Conservation (phyloP, 2,797 vertebrate genomes). For the Orientallactaga sibirica region DNA sequence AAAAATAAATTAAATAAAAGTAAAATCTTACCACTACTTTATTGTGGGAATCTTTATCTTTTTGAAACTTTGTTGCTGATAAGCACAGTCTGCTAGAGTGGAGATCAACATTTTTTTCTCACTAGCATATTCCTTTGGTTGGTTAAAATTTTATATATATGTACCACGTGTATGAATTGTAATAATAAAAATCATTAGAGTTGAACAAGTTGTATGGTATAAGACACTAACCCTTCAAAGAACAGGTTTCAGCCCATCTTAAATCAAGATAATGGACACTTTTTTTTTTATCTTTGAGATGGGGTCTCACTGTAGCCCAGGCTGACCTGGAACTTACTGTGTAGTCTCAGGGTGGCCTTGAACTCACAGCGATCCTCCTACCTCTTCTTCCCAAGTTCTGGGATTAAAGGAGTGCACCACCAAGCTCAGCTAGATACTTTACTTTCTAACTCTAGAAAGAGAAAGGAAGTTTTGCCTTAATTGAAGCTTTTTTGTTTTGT, state of each 20-base stretch:
- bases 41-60: constrained; percentile 22
- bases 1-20: background rate
- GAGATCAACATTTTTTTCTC: background rate
- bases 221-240: background rate
- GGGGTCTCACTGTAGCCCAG: no score
- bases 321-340: no score
- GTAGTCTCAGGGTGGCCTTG: no score
- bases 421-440: background rate
- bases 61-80: constrained; percentile 2
- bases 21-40: background rate
- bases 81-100: background rate
- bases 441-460: background rate
- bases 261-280: constrained; percentile 23
- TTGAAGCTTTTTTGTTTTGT: background rate
- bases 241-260: constrained; percentile 12
- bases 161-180: background rate
- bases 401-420: no score
- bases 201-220: constrained; percentile 22
- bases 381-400: no score
- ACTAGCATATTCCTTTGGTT: background rate
- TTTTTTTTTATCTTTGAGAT: no score
- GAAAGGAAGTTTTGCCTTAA: background rate
- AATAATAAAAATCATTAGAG: background rate
- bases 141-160: constrained; percentile 43
- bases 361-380: no score